A percentile compares a stretch with the other conserved stretches of the same genome.
Conservation (phyloP, 2,113 vertebrate genomes). For the Ariopsis seemanni region DNA sequence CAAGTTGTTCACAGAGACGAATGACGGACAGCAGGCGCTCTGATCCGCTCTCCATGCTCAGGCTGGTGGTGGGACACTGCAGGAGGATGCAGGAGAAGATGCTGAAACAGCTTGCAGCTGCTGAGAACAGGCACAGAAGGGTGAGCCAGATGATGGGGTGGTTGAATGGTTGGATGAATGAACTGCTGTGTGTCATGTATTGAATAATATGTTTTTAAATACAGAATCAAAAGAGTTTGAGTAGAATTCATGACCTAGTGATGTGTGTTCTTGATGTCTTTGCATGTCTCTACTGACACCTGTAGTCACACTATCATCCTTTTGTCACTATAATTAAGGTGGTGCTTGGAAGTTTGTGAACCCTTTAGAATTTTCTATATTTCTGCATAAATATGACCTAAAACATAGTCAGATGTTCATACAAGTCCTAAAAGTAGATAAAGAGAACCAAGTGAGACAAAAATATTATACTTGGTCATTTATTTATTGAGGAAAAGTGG, state of each 20-base stretch:
- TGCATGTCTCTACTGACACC: not conserved
- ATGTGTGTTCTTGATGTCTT: not conserved
- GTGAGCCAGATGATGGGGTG: slow-evolving; percentile 64
- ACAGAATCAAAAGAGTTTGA: not conserved
- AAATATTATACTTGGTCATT: too few relatives aligned
- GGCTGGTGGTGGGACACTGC: slow-evolving; percentile 93
- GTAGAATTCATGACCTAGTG: not conserved
- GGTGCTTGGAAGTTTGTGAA: not conserved
- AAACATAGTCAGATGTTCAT: too few relatives aligned
- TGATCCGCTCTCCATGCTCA: slow-evolving; percentile 87
- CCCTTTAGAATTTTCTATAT: too few relatives aligned
- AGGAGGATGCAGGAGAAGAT: slow-evolving; percentile 96
- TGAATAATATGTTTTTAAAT: not conserved
- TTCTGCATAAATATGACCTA: too few relatives aligned
- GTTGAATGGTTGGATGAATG: not conserved
- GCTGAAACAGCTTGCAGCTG: slow-evolving; percentile 91
- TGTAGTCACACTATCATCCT: not conserved
- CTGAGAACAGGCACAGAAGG: slow-evolving; percentile 89
- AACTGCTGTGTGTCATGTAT: not conserved
- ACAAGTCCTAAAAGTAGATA: too few relatives aligned
- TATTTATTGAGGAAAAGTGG: too few relatives aligned
- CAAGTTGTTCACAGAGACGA: slow-evolving; percentile 28
- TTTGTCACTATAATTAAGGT: not conserved
- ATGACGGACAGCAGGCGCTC: slow-evolving; percentile 61
- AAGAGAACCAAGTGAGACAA: too few relatives aligned